These are phyloP conservation scores for Halictus quadricinctus DNA, from an alignment of 2,888 invertebrate species.

Conservation along the genomic window DNA sequence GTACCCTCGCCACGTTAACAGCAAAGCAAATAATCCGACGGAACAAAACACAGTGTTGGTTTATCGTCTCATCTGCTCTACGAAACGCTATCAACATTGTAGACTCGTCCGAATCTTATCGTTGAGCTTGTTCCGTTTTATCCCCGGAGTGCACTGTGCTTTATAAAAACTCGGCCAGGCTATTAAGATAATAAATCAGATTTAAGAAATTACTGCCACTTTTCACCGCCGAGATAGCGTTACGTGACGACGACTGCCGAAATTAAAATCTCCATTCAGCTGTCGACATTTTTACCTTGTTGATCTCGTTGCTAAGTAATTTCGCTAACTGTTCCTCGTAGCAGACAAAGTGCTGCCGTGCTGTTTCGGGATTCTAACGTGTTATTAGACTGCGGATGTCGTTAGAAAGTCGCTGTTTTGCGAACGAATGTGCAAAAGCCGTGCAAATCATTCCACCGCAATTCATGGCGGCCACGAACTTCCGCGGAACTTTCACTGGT, in stretches of 20 bases:
- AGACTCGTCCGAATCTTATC: not conserved
- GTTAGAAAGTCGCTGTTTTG: slow-evolving; percentile 5
- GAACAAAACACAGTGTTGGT: not conserved
- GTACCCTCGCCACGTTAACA: not conserved
- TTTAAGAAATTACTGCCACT: not conserved
- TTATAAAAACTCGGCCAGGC: not conserved
- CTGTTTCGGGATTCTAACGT: not conserved
- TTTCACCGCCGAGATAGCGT: not conserved
- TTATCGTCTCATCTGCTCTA: not conserved
- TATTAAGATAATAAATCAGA: not conserved
- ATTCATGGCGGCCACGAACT: not conserved
- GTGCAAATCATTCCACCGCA: not conserved
- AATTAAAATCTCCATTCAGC: not conserved
- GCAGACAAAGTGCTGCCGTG: not conserved
- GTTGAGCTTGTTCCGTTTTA: not conserved
- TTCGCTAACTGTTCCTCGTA: not conserved
- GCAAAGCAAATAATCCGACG: not conserved
- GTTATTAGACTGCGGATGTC: slow-evolving; percentile 12
- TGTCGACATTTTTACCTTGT: not conserved
- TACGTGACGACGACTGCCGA: not conserved
- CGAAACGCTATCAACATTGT: not conserved
- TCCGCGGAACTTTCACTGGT: not conserved
- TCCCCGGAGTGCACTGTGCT: not conserved
- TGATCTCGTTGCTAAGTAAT: slow-evolving; percentile 6
- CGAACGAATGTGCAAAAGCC: not conserved